Conservation (phyloP, 2,888 invertebrate species). For the Macrosiphum euphorbiae region DNA sequence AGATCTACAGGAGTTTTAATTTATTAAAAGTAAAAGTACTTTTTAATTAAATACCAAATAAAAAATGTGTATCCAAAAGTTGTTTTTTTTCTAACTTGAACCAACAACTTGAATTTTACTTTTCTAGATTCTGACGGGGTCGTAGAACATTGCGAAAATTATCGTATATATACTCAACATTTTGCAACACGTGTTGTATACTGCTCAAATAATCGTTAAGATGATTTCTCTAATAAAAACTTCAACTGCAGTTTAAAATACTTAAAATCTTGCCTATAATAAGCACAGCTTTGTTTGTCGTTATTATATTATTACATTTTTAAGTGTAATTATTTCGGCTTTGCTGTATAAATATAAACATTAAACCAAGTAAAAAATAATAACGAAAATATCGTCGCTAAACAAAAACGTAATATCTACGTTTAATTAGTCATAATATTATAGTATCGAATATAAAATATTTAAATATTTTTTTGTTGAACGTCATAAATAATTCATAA, state of each 20-base stretch:
- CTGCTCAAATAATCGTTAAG: slow-evolving; percentile 5
- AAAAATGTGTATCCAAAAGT: slow-evolving; percentile 17
- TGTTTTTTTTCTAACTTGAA: slow-evolving; percentile 25
- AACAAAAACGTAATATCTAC: neutral
- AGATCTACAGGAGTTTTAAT: slow-evolving; percentile 19
- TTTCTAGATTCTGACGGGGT: neutral
- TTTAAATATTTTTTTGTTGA: neutral
- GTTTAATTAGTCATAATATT: neutral
- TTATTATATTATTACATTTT: slow-evolving; percentile 2
- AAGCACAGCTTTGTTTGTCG: neutral
- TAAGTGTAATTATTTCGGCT: neutral
- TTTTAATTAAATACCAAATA: slow-evolving; percentile 54
- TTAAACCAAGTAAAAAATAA: neutral
- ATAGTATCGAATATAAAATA: neutral
- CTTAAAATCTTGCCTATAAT: neutral
- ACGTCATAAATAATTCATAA: neutral
- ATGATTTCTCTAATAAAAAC: slow-evolving; percentile 29
- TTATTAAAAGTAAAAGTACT: slow-evolving; percentile 51
- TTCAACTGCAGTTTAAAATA: neutral
- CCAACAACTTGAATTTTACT: slow-evolving; percentile 29
- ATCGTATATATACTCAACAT: neutral
- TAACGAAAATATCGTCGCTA: neutral
- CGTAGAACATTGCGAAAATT: slow-evolving; percentile 38
- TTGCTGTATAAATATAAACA: neutral
- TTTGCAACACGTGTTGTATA: slow-evolving; percentile 22